Base-by-base conservation (phyloP, 2,113 vertebrate genomes). In the Gavia stellata region DNA sequence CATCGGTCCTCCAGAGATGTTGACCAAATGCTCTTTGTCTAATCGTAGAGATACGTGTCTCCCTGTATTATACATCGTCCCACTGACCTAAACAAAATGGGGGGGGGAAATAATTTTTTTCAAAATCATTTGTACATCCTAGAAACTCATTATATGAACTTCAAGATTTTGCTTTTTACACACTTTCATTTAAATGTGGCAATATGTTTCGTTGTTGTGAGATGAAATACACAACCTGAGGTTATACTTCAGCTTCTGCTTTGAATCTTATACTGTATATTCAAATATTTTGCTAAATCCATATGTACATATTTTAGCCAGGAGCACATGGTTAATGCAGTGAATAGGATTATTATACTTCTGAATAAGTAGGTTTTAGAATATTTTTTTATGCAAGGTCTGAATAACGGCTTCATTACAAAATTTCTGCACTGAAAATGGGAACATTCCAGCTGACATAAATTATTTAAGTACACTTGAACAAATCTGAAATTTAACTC, bases 31-130 rank as follows among this genome's bases (percentile, higher is more conserved):
- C 95, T 99, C 99, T 92, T 99, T 99, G 98, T 99, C 99, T 97
- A 99, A 86, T 61, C 99, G 98, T 78, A 99, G 99, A 44, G 99
- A 99, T 59, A 99, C 99, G 0, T 99, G 99, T 89, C 99, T 99
- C 84, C 99, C 99, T 7, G 99, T 99, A 92, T 99, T 99, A 98
- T 99, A 99, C 99, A 99, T 99, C 1, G 99, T 99, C 86, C 99
- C 99, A 55, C 99, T 99, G 93, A 99, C 99, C 99, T 99, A 93
- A 34, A 94, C 88, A 83, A 70, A 77, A 96, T 17, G 8, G 20
- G 44, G 26, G 12, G 14, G 6, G 25, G 50, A n/a, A n/a, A n/a
- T n/a, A n/a, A n/a, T n/a, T 34, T 73, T 47, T 68, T 68, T 44
- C 31, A 70, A 55, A 66, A 33, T 9, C 14, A 74, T 26, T 23